Conservation (phyloP, 2,113 vertebrate genomes). For the Meleagris gallopavo region DNA sequence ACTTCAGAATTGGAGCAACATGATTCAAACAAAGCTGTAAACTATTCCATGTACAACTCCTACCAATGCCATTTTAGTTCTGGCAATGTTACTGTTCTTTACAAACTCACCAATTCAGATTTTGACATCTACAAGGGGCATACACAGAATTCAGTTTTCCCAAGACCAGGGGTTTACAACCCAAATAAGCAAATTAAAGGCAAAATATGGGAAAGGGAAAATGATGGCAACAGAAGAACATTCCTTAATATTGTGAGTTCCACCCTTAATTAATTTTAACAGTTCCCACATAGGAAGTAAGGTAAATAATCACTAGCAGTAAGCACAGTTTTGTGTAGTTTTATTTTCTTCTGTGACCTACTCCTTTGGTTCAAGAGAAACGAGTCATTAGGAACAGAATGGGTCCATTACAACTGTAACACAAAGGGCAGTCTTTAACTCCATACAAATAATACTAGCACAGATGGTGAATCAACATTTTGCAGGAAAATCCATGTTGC, state of each 20-base stretch:
- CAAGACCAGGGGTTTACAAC: not conserved
- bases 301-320: not conserved
- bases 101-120: not conserved
- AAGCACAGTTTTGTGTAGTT: not conserved
- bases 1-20: not conserved
- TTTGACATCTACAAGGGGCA: not conserved
- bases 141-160: not conserved
- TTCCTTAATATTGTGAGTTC: not conserved
- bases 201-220: not conserved
- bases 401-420: not conserved
- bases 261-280: not conserved
- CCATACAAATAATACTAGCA: constrained; percentile 38
- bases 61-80: not conserved
- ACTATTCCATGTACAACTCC: not conserved
- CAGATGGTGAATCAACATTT: constrained; percentile 67
- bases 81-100: not conserved
- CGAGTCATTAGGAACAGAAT: not conserved
- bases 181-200: not conserved
- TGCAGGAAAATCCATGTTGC: constrained; percentile 60
- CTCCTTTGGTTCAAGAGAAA: not conserved
- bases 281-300: not conserved
- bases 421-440: constrained; percentile 36
- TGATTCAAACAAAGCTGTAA: not conserved
- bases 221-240: not conserved
- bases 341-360: not conserved